These are phyloP conservation scores for Lypha dubia DNA, from an alignment of 2,888 invertebrate species.

Conservation along the genomic window DNA sequence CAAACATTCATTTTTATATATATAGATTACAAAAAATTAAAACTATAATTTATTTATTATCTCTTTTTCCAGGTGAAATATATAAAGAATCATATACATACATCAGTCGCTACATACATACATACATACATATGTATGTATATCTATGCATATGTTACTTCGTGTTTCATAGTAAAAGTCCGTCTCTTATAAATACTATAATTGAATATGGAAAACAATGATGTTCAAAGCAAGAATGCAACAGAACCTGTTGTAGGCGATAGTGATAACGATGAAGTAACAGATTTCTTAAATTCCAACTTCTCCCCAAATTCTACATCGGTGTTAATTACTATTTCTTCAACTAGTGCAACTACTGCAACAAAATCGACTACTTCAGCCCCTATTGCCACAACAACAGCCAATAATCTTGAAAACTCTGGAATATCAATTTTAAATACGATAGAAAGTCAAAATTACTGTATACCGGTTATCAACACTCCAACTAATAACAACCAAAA, in stretches of 20 bases:
- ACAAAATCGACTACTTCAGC: background rate
- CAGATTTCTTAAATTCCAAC: conserved; percentile 82
- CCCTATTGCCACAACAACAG: background rate
- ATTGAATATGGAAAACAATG: conserved; percentile 76
- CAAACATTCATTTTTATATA: too few species aligned
- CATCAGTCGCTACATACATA: too few species aligned
- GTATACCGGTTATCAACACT: conserved; percentile 81
- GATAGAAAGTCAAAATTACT: conserved; percentile 79
- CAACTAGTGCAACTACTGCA: background rate
- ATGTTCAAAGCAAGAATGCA: conserved; percentile 55
- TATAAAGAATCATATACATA: too few species aligned
- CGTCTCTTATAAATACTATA: background rate
- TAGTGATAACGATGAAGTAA: conserved; percentile 83
- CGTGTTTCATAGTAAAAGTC: background rate
- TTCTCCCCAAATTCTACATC: conserved; percentile 72
- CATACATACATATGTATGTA: background rate
- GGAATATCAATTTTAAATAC: conserved; percentile 29
- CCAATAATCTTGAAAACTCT: background rate
- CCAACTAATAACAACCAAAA: conserved; percentile 57
- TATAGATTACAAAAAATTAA: too few species aligned
- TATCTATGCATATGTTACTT: background rate
- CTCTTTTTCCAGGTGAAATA: too few species aligned
- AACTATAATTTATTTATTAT: too few species aligned
- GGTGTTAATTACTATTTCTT: background rate
- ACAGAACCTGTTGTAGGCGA: conserved; percentile 79